Evolutionary conservation across 2,113 vertebrate genomes (phyloP).

Genomic region (Leiothrix lutea): DNA sequence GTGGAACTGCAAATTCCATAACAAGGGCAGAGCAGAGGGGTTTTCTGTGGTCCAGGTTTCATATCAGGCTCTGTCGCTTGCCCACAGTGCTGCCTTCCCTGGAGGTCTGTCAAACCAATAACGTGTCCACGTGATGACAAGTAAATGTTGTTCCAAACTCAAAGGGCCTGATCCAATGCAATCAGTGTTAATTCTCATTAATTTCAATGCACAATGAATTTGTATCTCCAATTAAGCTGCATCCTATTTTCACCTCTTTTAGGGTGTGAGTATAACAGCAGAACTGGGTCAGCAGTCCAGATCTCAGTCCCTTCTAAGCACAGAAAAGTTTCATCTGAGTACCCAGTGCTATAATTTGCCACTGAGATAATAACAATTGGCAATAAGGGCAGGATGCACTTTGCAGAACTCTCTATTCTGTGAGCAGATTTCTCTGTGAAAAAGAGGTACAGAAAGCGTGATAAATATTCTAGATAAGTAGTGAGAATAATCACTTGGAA

Average conservation of each 20-base stretch:
- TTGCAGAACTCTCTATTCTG: neutral
- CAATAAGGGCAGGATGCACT: neutral
- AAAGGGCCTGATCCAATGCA: neutral
- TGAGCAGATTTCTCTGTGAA: neutral
- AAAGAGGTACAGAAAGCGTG: neutral
- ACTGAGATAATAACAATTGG: neutral
- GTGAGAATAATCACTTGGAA: neutral
- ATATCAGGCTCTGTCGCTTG: fast-evolving
- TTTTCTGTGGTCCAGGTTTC: neutral
- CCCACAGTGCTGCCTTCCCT: neutral
- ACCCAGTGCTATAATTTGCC: neutral
- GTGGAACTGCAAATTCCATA: neutral
- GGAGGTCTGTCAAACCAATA: neutral
- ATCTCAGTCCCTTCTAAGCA: neutral
- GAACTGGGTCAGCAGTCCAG: neutral
- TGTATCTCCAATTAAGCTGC: neutral
- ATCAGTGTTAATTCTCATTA: neutral
- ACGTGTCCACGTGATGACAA: neutral
- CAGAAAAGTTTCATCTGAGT: neutral
- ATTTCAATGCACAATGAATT: neutral
- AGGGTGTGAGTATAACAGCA: neutral
- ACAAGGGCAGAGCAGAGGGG: neutral
- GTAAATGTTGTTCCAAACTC: neutral
- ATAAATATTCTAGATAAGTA: neutral
- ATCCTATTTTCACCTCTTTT: neutral